Evolutionary conservation across 1,140 invertebrate genomes (phyloP).

Genomic region (Euwallacea fornicatus): DNA sequence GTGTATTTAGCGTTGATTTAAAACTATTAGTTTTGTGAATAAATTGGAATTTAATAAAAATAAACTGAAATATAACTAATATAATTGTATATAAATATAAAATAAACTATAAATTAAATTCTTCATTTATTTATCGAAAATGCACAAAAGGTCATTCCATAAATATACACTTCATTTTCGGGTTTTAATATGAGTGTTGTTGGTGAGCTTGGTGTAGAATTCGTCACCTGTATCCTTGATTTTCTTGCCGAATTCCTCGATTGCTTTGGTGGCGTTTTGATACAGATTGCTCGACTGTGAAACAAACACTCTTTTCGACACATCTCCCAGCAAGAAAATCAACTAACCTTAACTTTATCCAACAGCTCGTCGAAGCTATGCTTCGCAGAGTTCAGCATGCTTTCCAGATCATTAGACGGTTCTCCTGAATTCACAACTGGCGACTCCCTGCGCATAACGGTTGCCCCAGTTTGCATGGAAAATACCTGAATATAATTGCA

Average conservation of each 20-base stretch:
- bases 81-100: too few relatives aligned
- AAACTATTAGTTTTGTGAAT: too few relatives aligned
- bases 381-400: constrained; percentile 39
- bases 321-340: background rate
- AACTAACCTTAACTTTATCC: constrained; percentile 40
- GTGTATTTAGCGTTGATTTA: too few relatives aligned
- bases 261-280: constrained; percentile 31
- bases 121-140: too few relatives aligned
- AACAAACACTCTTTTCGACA: background rate
- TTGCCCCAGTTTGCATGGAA: constrained; percentile 2
- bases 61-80: too few relatives aligned
- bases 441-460: constrained; percentile 34
- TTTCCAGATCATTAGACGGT: constrained; percentile 27
- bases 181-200: constrained; percentile 10
- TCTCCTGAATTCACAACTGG: constrained; percentile 16
- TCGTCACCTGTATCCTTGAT: constrained; percentile 40
- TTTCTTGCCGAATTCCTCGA: constrained; percentile 40
- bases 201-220: constrained; percentile 38
- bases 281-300: constrained; percentile 41
- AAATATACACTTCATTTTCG: too few relatives aligned
- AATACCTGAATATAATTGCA: background rate
- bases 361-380: constrained; percentile 41
- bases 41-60: too few relatives aligned
- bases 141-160: too few relatives aligned
- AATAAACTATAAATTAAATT: too few relatives aligned